Evolutionary conservation across 2,888 invertebrate species (phyloP), one percentile per base, ranked within the genome.

Genomic region (Mimas tiliae): DNA sequence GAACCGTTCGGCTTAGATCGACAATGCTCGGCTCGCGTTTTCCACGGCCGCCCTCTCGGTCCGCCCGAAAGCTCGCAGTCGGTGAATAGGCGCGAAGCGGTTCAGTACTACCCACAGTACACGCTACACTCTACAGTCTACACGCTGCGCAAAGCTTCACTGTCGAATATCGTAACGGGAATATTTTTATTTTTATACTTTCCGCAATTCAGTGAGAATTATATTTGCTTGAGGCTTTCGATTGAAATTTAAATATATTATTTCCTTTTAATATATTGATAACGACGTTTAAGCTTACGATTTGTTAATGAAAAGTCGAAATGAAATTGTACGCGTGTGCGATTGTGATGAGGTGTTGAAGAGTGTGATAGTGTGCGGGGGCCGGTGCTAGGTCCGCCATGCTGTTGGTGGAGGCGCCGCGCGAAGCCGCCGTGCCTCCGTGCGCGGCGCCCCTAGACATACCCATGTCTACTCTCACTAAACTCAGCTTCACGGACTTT

Each of bases 331-430:
- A 33, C 34, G 51, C 74, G 78, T 79, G 79, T 65, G 67, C 65
- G 75, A 68, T 81, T 80, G 82, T 81, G 77, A 89, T 88, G 89
- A 82, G 81, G 81, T 85, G 83, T 82, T 87, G 78, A 88, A 83
- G 84, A 83, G 76, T 78, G 77, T 78, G 81, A 74, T 77, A 76
- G 83, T 82, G 79, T 74, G 76, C 80, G 79, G 81, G 80, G 78
- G 78, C 83, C 80, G 87, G 84, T 89, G 91, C 90, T 87, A 90
- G 86, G 89, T 88, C 94, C 90, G 94, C 95, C 89, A 96, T 96
- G 96, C 96, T 96, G 89, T 95, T 96, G 85, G 96, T 96, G 90
- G 96, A 96, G 94, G 93, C 96, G 82, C 95, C 95, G 81, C 95
- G 95, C 87, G 96, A 96, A 93, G 95, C 96, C 86, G 96, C 96